Conservation (phyloP, 2,113 vertebrate genomes). For the Lycocorax pyrrhopterus region DNA sequence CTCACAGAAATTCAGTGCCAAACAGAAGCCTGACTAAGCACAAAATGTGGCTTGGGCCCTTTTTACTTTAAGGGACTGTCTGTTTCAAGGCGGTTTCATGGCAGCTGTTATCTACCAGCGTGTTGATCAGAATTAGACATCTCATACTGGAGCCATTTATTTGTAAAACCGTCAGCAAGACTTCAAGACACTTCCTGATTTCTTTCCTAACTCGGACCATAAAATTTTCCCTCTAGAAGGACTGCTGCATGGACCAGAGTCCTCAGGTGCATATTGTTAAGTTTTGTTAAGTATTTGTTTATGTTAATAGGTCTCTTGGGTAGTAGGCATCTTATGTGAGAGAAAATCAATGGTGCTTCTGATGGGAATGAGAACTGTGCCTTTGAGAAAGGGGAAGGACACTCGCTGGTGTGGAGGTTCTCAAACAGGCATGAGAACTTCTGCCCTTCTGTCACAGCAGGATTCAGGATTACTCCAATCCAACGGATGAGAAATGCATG, state of each 20-base stretch:
- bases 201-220: background rate
- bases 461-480: background rate
- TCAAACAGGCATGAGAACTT: background rate
- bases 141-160: background rate
- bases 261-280: background rate
- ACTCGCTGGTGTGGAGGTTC: background rate
- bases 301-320: background rate
- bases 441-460: background rate
- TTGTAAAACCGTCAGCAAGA: background rate
- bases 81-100: background rate
- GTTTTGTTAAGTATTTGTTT: background rate
- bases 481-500: background rate
- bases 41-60: background rate
- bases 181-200: background rate
- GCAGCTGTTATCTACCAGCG: background rate
- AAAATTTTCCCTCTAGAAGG: background rate
- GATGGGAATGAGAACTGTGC: background rate
- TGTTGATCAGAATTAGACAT: background rate
- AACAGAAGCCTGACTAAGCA: background rate
- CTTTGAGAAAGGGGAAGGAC: background rate
- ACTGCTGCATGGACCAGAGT: background rate
- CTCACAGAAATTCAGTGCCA: background rate
- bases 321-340: background rate
- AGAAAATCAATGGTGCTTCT: background rate
- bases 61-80: background rate